Evolutionary conservation across 2,888 invertebrate genomes (phyloP), one percentile per base, ranked within the genome.

Genomic region (Cepaea hortensis): DNA sequence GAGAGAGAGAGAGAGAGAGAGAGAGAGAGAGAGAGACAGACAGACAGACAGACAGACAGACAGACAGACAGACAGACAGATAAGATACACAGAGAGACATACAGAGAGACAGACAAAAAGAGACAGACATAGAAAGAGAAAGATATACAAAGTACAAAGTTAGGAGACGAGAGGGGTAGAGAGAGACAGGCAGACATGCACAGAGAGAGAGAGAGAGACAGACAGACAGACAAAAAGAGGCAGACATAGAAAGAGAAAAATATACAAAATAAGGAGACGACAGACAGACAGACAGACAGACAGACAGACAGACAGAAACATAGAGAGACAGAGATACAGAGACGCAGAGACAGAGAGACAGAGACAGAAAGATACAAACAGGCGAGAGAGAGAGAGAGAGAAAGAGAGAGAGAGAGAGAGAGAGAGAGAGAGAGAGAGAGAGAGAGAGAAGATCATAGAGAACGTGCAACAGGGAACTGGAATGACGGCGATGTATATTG

Each of bases 281-380:
- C 68, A 81, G 46, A 81, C 68, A 68, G 46, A 68, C 46, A 68
- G 70, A 68, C 70, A 84, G 75, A 75, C 15, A 84, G 73, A 76
- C 23, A 84, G 84, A 61, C 35, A 5, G 73, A 73, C 70, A 73
- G 73, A 84, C 70, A 73, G 84, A 84, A n/a, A 84, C 75, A 73
- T 15, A 84, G 73, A 76, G 20, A 84, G 84, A 73, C 23, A 23
- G 84, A 73, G 46, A 73, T 48, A 84, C 70, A 73, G 84, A 75
- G 3, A 73, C 55, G 48, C 70, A 68, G 70, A 65, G 70, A 62
- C 46, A 81, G 65, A 81, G 7, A 68, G 68, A 68, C 68, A 68
- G 68, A 68, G 6, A 68, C n/a, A n/a, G n/a, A n/a, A n/a, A n/a
- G n/a, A n/a, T n/a, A n/a, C n/a, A n/a, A n/a, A n/a, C n/a, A n/a